Evolutionary conservation across 1,140 invertebrate species (phyloP).

Genomic region (Tribolium madens): DNA sequence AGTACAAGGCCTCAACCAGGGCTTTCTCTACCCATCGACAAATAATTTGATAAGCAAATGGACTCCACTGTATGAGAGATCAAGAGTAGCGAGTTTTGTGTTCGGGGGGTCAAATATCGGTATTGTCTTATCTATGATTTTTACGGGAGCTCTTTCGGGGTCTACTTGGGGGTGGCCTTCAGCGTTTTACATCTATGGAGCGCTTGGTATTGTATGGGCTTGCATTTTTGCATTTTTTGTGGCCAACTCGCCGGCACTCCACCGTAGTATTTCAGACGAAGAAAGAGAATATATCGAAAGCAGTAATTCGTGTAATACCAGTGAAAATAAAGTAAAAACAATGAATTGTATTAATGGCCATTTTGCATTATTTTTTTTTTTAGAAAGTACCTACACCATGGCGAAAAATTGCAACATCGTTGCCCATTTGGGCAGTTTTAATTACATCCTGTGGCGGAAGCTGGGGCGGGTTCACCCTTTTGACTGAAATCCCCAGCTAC

Average conservation of each 20-base stretch:
- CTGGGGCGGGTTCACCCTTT: slow-evolving; percentile 92
- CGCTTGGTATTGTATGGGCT: slow-evolving; percentile 72
- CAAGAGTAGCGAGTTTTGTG: slow-evolving; percentile 50
- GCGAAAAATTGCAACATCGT: slow-evolving; percentile 78
- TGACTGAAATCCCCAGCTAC: slow-evolving; percentile 92
- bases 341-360: background rate
- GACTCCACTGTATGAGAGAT: slow-evolving; percentile 72
- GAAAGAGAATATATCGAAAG: slow-evolving; percentile 42
- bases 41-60: slow-evolving; percentile 85
- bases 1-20: slow-evolving; percentile 81
- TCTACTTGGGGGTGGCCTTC: slow-evolving; percentile 79
- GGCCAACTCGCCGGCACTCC: slow-evolving; percentile 74
- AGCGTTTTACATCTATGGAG: slow-evolving; percentile 84
- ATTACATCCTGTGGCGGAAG: slow-evolving; percentile 87
- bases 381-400: slow-evolving; percentile 73
- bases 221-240: slow-evolving; percentile 74
- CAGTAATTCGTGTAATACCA: background rate
- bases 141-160: slow-evolving; percentile 75
- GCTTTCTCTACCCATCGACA: slow-evolving; percentile 81
- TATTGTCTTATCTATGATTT: slow-evolving; percentile 76
- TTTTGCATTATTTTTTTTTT: background rate
- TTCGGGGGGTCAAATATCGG: slow-evolving; percentile 74
- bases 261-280: slow-evolving; percentile 69
- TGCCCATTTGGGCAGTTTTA: slow-evolving; percentile 85
- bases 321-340: slow-evolving; percentile 1